Conservation (phyloP, 2,888 invertebrate species). For the Noctua comes region DNA sequence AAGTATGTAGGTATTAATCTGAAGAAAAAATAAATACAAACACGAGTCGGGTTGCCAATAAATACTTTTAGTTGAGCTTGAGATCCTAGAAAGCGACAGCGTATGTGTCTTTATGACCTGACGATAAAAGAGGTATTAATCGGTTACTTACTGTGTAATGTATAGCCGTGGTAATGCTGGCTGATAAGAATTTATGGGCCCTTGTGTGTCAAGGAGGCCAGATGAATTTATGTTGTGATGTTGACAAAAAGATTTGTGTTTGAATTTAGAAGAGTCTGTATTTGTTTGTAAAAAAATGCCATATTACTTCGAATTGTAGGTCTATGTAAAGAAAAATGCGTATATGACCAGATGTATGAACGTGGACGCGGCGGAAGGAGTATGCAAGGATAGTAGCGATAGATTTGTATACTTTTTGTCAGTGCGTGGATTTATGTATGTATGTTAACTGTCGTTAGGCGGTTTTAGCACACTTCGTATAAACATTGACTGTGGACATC, state of each 20-base stretch:
- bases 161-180: slow-evolving; percentile 18
- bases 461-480: neutral
- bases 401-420: neutral
- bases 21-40: neutral
- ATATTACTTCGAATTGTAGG: neutral
- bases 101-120: slow-evolving; percentile 40
- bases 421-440: neutral
- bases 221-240: slow-evolving; percentile 22
- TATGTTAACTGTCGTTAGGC: neutral
- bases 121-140: slow-evolving; percentile 55
- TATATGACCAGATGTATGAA: neutral
- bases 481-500: neutral
- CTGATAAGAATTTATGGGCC: slow-evolving; percentile 50
- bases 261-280: neutral
- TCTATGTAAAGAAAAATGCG: neutral
- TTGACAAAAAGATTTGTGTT: slow-evolving; percentile 6
- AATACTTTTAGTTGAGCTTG: slow-evolving; percentile 26
- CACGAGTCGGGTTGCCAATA: neutral
- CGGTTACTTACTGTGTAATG: slow-evolving; percentile 28
- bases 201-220: slow-evolving; percentile 17
- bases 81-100: slow-evolving; percentile 12
- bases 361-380: neutral
- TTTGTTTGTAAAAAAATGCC: neutral
- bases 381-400: neutral
- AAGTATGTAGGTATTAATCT: neutral